Evolutionary conservation across 2,797 vertebrate genomes (phyloP), one percentile per base, ranked within the genome.

Genomic region (Melanotaenia maccullochi): DNA sequence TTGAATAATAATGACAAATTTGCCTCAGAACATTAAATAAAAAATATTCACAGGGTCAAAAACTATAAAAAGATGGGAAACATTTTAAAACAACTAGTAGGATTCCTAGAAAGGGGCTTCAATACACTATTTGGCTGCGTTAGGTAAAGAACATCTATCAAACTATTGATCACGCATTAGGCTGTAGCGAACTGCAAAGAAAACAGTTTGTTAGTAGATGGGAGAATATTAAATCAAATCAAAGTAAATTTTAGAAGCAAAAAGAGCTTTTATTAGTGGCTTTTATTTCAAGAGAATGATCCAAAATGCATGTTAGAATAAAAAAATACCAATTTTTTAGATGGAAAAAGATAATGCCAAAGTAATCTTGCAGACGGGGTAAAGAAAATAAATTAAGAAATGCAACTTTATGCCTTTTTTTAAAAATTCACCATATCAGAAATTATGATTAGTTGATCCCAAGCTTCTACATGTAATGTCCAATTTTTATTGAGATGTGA

Each of bases 401-500:
- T 24, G 3, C 22, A 11, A 51, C 9, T 51, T 22, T 24, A 22
- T 22, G 9, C 20, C 20, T 51, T 51, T 51, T 20, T 30, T 0
- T 5, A 51, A 49, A 22, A 24, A 24, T 1, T 51, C 49, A 24
- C 22, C 9, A 4, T 11, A 12, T 4, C 9, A 22, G 3, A 51
- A 51, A 24, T 51, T 11, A 4, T 51, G 8, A 28, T 13, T 13
- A 28, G 11, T 13, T 24, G 22, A 25, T 12, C 7, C 18, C 14
- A 55, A 38, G 14, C 36, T 18, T 47, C 22, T 58, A 1, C 25
- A 32, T 47, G 28, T 9, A 32, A 36, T 3, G 11, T 32, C 20
- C 49, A 24, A 22, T 12, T 35, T 42, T 40, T 59, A 28, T 58
- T 62, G 14, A 49, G 59, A 65, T 38, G 49, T n/a, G 28, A 71